Evolutionary conservation across 2,797 vertebrate genomes (phyloP).

Genomic region (Tamandua tetradactyla): DNA sequence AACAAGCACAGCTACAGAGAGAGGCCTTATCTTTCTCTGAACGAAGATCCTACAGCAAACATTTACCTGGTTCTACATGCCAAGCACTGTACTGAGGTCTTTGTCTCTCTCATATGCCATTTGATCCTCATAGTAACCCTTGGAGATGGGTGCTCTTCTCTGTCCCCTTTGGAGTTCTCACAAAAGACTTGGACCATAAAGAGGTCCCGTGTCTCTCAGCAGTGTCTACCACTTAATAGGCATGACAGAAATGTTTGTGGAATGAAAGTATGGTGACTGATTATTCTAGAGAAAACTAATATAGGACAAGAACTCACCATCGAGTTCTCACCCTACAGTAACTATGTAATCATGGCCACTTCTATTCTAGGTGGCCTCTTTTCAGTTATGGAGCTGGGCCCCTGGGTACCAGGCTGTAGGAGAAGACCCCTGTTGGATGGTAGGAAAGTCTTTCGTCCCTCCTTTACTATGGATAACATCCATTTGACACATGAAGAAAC

Average conservation of each 20-base stretch:
- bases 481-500: neutral
- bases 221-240: neutral
- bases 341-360: neutral
- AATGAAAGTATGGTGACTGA: neutral
- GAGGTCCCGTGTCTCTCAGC: neutral
- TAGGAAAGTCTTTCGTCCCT: neutral
- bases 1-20: neutral
- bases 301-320: neutral
- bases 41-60: neutral
- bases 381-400: neutral
- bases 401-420: neutral
- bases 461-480: rapidly evolving
- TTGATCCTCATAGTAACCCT: neutral
- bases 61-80: neutral
- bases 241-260: neutral
- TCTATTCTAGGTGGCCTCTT: neutral
- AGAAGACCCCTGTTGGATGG: neutral
- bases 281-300: neutral
- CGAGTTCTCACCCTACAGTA: neutral
- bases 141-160: neutral
- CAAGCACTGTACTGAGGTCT: neutral
- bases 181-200: neutral
- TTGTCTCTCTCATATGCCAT: neutral
- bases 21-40: neutral
- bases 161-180: neutral